A percentile compares a stretch with the other conserved stretches of the same genome.
Evolutionary conservation across 1,140 invertebrate genomes (phyloP).

Genomic region (Ceratina australensis): DNA sequence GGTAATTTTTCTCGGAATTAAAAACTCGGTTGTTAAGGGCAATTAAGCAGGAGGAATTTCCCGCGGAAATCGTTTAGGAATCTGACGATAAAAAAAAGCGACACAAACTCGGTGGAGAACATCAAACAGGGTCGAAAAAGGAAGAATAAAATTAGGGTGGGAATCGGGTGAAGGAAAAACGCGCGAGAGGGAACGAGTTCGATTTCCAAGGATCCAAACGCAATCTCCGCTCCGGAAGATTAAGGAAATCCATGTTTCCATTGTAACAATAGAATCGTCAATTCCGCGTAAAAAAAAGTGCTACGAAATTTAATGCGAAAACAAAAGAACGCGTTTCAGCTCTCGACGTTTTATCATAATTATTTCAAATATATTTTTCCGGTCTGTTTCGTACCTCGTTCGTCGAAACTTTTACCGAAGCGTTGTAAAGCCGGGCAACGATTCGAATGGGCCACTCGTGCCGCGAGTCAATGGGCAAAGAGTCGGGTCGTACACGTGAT

Average conservation of each 20-base stretch:
- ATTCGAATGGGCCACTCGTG: not conserved
- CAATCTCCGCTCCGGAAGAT: not conserved
- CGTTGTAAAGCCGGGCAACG: too few species aligned
- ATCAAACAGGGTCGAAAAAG: not conserved
- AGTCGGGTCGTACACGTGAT: not conserved
- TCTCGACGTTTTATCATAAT: too few species aligned
- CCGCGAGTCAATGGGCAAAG: conserved; percentile 18
- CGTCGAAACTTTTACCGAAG: too few species aligned
- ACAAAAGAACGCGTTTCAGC: too few species aligned
- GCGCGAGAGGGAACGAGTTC: not conserved
- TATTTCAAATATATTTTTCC: too few species aligned
- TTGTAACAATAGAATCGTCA: not conserved
- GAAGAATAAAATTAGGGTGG: not conserved
- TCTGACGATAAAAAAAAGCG: not conserved
- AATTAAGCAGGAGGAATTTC: conserved; percentile 11
- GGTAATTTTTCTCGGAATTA: not conserved
- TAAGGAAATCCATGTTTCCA: not conserved
- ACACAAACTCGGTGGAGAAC: not conserved
- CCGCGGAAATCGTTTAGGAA: not conserved
- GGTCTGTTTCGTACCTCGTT: too few species aligned
- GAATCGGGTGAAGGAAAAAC: not conserved
- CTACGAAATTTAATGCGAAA: too few species aligned
- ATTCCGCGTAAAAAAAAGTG: not conserved
- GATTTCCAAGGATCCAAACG: not conserved
- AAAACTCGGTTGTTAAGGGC: conserved; percentile 8